Percentiles rank a stretch among this genome's conserved stretches.
Conservation (phyloP, 2,113 vertebrate genomes). For the Oostethus manadensis region DNA sequence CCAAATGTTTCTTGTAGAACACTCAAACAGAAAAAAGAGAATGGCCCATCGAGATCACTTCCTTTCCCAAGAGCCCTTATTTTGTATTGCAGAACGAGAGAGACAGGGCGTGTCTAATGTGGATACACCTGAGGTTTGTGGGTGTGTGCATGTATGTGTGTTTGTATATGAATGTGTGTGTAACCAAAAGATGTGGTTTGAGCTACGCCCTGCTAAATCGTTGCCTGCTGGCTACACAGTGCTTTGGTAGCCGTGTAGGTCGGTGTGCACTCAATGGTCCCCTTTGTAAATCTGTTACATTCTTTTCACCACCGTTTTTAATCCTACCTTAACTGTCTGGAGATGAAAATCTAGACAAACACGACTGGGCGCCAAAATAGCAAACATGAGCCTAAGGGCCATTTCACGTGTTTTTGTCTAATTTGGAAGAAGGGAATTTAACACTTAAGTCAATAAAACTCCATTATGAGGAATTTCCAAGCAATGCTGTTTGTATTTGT, state of each 20-base stretch:
- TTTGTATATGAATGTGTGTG: constrained; percentile 38
- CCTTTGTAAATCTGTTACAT: constrained; percentile 67
- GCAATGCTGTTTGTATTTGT: not conserved
- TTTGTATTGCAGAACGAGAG: constrained; percentile 50
- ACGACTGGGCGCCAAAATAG: constrained; percentile 35
- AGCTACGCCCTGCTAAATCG: constrained; percentile 71
- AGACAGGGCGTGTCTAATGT: constrained; percentile 55
- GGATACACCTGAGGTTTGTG: constrained; percentile 67
- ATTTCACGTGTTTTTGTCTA: constrained; percentile 7
- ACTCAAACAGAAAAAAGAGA: constrained; percentile 42
- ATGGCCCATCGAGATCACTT: constrained; percentile 17
- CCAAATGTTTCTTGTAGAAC: constrained; percentile 27
- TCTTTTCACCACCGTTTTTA: constrained; percentile 52
- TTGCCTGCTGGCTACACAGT: constrained; percentile 63
- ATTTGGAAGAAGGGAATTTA: not conserved
- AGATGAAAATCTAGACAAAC: constrained; percentile 57
- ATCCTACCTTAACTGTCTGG: constrained; percentile 51
- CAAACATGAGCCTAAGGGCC: constrained; percentile 27
- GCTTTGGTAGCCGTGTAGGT: constrained; percentile 65
- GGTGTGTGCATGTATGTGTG: constrained; percentile 25
- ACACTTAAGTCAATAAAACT: constrained; percentile 1
- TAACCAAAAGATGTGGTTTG: constrained; percentile 63
- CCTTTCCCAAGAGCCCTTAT: constrained; percentile 34
- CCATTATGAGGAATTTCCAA: not conserved
- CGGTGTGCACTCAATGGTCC: constrained; percentile 53